phyloP scores from a whole-genome alignment of 2,797 vertebrate species.

The Ctenochaetus hawaiiensis region DNA sequence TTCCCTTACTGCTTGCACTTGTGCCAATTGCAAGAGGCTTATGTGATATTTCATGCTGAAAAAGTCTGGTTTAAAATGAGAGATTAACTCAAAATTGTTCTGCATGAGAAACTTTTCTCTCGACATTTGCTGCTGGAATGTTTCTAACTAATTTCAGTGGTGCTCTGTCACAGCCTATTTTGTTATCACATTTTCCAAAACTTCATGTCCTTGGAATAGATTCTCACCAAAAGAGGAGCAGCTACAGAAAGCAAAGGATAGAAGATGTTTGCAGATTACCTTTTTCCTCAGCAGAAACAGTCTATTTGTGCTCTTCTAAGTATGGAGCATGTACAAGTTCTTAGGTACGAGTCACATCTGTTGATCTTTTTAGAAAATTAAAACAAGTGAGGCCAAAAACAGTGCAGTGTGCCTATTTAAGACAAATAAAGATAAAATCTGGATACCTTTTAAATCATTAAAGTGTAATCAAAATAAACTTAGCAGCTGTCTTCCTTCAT shows the following conservation, averaged over 20 bases:
- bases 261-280: conserved; percentile 43
- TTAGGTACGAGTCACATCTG: neutral
- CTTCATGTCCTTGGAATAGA: conserved; percentile 42
- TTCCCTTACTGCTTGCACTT: conserved; percentile 33
- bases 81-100: conserved; percentile 25
- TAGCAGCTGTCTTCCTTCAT: conserved; percentile 42
- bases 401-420: conserved; percentile 11
- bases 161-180: conserved; percentile 11
- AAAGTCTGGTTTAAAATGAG: conserved; percentile 34
- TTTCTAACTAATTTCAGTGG: conserved; percentile 4
- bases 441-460: neutral
- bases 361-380: neutral
- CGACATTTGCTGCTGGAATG: conserved; percentile 38
- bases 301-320: conserved; percentile 13
- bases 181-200: conserved; percentile 52
- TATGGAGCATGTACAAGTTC: neutral
- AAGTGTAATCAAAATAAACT: conserved; percentile 21
- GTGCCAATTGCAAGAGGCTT: conserved; percentile 30
- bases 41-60: conserved; percentile 34
- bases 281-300: conserved; percentile 15
- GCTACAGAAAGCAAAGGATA: conserved; percentile 39
- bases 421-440: neutral
- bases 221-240: conserved; percentile 39
- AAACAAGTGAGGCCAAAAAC: conserved; percentile 13
- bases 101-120: conserved; percentile 39